These are phyloP conservation scores for Cyprinodon variegatus DNA, from an alignment of 2,113 vertebrate genomes.

Conservation along the genomic window DNA sequence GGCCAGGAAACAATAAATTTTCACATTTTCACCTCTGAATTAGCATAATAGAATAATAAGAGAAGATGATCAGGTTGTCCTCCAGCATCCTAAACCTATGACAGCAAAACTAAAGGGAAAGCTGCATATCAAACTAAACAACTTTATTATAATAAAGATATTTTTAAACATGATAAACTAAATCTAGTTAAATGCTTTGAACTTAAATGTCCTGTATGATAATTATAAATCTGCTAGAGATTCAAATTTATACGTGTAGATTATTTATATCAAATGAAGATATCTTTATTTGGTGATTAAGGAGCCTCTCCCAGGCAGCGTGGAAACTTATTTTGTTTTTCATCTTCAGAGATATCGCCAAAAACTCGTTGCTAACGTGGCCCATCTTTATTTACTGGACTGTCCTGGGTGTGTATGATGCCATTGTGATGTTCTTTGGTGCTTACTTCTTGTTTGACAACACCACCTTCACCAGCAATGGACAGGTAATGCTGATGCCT, in stretches of 20 bases:
- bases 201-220: background rate
- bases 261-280: too few relatives aligned
- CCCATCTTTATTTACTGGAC: slow-evolving; percentile 95
- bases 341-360: slow-evolving; percentile 89
- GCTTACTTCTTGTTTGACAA: slow-evolving; percentile 96
- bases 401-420: slow-evolving; percentile 90
- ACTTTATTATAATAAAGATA: background rate
- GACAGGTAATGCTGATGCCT: slow-evolving; percentile 85
- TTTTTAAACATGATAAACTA: too few relatives aligned
- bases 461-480: slow-evolving; percentile 93
- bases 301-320: too few relatives aligned
- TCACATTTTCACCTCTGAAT: background rate
- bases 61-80: background rate
- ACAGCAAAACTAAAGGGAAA: background rate
- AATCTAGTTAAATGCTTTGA: background rate
- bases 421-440: slow-evolving; percentile 96
- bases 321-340: background rate
- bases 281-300: too few relatives aligned
- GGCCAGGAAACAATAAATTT: too few relatives aligned
- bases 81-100: background rate
- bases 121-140: too few relatives aligned
- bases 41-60: background rate
- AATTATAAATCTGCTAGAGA: too few relatives aligned
- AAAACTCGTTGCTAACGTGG: slow-evolving; percentile 93
- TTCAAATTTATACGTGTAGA: too few relatives aligned